Percentiles rank a stretch among this genome's conserved stretches.
Conservation (phyloP, 1,140 invertebrate species). For the Anoplophora glabripennis region DNA sequence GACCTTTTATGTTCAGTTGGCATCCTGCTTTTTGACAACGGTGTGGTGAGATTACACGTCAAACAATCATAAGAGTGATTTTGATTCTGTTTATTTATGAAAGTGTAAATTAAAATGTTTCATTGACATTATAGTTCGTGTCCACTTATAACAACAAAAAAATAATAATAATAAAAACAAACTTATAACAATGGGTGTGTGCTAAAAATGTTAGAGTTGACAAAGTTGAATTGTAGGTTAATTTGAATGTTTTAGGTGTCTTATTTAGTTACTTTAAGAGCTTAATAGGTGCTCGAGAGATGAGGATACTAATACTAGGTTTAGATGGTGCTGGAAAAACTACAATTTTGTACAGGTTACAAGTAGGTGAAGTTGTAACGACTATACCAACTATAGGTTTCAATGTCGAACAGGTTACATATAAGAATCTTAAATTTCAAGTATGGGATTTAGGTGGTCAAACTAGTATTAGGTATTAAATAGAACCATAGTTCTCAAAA, state of each 20-base stretch:
- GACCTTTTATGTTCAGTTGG: no score
- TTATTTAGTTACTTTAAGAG: constrained; percentile 93
- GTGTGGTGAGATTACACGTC: no score
- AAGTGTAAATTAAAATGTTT: no score
- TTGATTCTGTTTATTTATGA: no score
- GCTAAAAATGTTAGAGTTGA: neutral
- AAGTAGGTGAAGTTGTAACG: constrained; percentile 99
- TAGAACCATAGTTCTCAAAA: neutral
- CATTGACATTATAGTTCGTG: no score
- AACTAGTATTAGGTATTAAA: constrained; percentile 73
- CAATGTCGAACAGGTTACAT: constrained; percentile 95
- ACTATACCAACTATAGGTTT: constrained; percentile 99
- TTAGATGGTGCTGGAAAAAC: constrained; percentile 98
- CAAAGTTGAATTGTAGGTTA: constrained; percentile 4
- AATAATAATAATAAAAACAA: no score
- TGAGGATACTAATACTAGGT: constrained; percentile 96
- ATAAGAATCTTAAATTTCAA: constrained; percentile 95
- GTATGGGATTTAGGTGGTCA: constrained; percentile 99
- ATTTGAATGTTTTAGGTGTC: constrained; percentile 67
- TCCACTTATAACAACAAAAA: no score
- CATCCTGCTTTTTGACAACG: no score
- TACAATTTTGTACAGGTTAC: constrained; percentile 96
- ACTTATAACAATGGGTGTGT: no score
- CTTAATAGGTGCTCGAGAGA: constrained; percentile 89
- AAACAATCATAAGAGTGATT: no score